These are phyloP conservation scores for Gambusia affinis DNA, from an alignment of 2,113 vertebrate genomes.

Conservation along the genomic window DNA sequence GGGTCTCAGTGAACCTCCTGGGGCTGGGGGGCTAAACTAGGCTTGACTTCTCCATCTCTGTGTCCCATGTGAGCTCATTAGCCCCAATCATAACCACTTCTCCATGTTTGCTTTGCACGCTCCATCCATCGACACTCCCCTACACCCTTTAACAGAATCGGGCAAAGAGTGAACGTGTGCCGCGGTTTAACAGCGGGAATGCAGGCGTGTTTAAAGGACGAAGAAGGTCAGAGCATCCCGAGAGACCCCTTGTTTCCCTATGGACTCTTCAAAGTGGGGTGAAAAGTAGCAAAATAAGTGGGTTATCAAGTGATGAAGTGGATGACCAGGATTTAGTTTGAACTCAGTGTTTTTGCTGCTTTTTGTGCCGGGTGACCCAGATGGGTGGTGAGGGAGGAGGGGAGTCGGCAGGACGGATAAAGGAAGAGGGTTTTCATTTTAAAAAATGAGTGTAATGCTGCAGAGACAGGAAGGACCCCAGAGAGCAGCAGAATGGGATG, in stretches of 20 bases:
- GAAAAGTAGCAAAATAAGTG: constrained; percentile 50
- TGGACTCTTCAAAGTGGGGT: constrained; percentile 43
- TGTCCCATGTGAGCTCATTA: constrained; percentile 80
- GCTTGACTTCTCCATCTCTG: constrained; percentile 28
- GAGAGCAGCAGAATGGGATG: constrained; percentile 66
- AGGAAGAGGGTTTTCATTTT: constrained; percentile 64
- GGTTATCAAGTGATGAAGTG: constrained; percentile 64
- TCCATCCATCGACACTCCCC: constrained; percentile 63
- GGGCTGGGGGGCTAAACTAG: constrained; percentile 35
- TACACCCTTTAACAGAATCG: constrained; percentile 59
- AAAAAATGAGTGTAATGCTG: constrained; percentile 53
- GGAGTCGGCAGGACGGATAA: constrained; percentile 37
- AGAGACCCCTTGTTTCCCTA: constrained; percentile 52
- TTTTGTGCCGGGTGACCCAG: constrained; percentile 62
- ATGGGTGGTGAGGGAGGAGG: constrained; percentile 51
- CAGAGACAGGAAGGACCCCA: constrained; percentile 63
- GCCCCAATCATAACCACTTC: constrained; percentile 76
- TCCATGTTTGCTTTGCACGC: constrained; percentile 52
- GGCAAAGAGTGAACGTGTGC: constrained; percentile 20
- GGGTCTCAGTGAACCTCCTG: constrained; percentile 53
- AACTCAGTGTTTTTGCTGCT: constrained; percentile 25
- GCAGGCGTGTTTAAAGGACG: constrained; percentile 61
- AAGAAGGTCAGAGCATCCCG: constrained; percentile 61
- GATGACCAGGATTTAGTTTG: constrained; percentile 47
- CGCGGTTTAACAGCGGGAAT: constrained; percentile 19